Evolutionary conservation across 1,140 invertebrate species (phyloP), one percentile per base, ranked within the genome.

Genomic region (Elymnias hypermnestra): DNA sequence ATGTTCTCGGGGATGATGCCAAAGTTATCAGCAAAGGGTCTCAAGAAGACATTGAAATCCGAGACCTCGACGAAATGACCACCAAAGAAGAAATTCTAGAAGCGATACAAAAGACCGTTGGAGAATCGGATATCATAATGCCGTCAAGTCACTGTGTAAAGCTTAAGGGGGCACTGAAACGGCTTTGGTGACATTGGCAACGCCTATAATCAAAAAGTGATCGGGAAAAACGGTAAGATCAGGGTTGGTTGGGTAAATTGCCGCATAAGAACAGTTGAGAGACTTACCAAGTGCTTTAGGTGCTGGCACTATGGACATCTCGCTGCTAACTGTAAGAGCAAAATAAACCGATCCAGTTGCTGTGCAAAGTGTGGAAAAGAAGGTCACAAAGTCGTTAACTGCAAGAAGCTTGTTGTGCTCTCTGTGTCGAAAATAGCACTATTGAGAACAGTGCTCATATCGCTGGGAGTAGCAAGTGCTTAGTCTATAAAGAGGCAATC

Each of bases 221-320:
- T 31, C 9, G 25, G 28, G 3, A 9, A 42, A 8, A 12, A 19
- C 21, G 26, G 8, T 5, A 42, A 42, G 31, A 28, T 42, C 8
- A 26, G 18, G 9, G 10, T 42, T 9, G 40, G 28, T n/a, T 42
- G 28, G 26, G 40, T 42, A 42, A 42, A 26, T 13, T 42, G 39
- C 14, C 23, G 39, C 9, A 4, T 37, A 10, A 13, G 35, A 21
- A 37, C 7, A 21, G 18, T 37, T 4, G 15, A 37, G 6, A 37
- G 17, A 21, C 35, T 18, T n/a, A 37, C 18, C 7, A 43, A 43
- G 9, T 43, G 40, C 26, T 43, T 10, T 13, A 46, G 18, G 21
- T 36, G 31, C 43, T 46, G 33, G 43, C 18, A 26, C 5, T 46
- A 46, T 17, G 33, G 43, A 3, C 21, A 46, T 12, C n/a, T 46